Base-by-base conservation (phyloP, 2,113 vertebrate genomes). In the Toxostoma redivivum region DNA sequence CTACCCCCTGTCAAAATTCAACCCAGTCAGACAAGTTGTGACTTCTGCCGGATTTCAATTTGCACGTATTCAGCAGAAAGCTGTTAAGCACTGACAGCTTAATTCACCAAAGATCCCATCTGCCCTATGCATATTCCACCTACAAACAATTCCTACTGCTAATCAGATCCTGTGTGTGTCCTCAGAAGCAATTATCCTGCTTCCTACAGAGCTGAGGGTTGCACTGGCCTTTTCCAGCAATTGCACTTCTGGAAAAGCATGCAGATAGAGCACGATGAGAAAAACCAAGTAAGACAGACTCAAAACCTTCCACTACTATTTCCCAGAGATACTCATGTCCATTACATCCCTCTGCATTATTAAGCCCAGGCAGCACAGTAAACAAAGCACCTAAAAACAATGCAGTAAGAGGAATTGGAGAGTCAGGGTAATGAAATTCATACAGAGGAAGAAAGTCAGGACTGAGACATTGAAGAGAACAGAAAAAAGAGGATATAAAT, bases 81-180 rank as follows among this genome's bases (percentile, higher is more conserved):
- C 81, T 89, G 48, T 81, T 62, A 81, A 80, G 73, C 60, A 81
- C 61, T 65, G 62, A 88, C 79, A 94, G 58, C 58, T 86, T 82
- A 94, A 92, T 95, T 82, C 90, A 94, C 48, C 28, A 11, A 92
- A 90, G 85, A 90, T 89, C 50, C 61, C 81, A 86, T 37, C 66
- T 70, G 50, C 71, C 79, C 85, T 69, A 67, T 82, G 57, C 74
- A 80, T 53, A 94, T 87, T 92, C 85, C 45, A 96, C 90, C 70
- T 91, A 27, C 57, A 61, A 79, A 82, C 66, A 94, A 85, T 31
- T 93, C 85, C 70, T 80, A 60, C 42, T 54, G 45, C 88, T 95
- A 70, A 95, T 85, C 88, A 93, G 66, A 77, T 53, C 72, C 62
- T 72, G n/a, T 30, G 23, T 30, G 23, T 31, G 14, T 33, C 65